Percentiles rank a stretch among this genome's conserved stretches.
Conservation (phyloP, 2,797 vertebrate species). For the Hafferia zeledoni region DNA sequence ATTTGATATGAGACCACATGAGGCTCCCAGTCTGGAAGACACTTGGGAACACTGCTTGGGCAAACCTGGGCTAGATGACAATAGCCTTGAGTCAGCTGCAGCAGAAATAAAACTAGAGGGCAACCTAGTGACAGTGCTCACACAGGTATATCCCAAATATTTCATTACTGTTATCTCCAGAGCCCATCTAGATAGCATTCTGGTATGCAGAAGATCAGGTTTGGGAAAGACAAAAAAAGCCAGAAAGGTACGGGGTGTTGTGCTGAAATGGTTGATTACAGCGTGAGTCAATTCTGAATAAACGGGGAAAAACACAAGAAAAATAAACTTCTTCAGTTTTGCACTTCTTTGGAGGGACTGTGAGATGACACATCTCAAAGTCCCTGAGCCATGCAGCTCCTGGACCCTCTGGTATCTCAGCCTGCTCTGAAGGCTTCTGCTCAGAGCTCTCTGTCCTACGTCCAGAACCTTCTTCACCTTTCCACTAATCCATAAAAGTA, state of each 20-base stretch:
- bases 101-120: not conserved
- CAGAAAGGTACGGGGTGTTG: not conserved
- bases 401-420: not conserved
- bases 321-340: not conserved
- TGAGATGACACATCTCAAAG: not conserved
- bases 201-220: not conserved
- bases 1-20: accelerated
- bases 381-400: not conserved
- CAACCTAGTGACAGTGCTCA: not conserved
- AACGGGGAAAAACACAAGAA: not conserved
- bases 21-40: not conserved
- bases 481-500: not conserved
- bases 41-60: accelerated
- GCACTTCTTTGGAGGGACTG: not conserved
- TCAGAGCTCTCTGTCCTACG: not conserved
- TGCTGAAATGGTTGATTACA: not conserved
- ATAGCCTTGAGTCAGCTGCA: not conserved
- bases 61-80: not conserved
- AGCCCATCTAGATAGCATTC: not conserved
- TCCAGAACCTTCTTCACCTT: not conserved
- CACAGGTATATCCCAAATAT: not conserved
- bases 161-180: not conserved
- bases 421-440: not conserved
- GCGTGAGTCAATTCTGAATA: not conserved
- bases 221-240: not conserved